Evolutionary conservation across 2,888 invertebrate genomes (phyloP), one percentile per base, ranked within the genome.

Genomic region (Marasmarcha lunaedactyla): DNA sequence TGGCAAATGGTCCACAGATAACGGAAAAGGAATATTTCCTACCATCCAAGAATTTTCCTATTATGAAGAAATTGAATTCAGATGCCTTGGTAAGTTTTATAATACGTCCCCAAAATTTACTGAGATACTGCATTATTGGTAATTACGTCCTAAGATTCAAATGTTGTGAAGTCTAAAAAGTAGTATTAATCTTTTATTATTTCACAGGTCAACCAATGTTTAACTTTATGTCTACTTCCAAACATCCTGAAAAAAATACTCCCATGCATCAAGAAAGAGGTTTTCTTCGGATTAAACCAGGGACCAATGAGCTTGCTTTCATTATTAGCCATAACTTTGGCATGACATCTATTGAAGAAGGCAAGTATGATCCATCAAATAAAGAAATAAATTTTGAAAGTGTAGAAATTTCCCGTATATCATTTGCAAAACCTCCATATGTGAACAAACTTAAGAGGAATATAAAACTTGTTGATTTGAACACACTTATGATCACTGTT

Each of bases 261-360:
- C 86, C 87, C 0, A 86, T 89, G 87, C 89, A 89, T 52, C 73
- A 86, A 38, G 89, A 89, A 55, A 60, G 83, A 30, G 90, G 89
- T 0, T 88, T 87, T 53, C 55, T 89, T 4, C 78, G 86, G 37
- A 77, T 88, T 35, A 83, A 86, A 34, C 86, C 87, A 0, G 84
- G 76, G 7, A 84, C 85, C 0, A 74, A 81, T 10, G 59, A 84
- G 26, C 52, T 89, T 0, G 74, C 86, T 0, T 78, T 89, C 10
- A 54, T 87, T 3, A 68, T 87, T 2, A 84, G 88, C 40, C 89
- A 89, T 49, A 89, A 88, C 62, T 87, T 88, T 52, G 89, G 89
- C 10, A 50, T 88, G 1, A 78, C 85, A 0, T 84, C 85, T 0
- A 52, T 88, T 0, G 89, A 89, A 57, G 88, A 88, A 64, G 89